These are phyloP conservation scores for Aurelia aurita DNA, from an alignment of 30 jellyfish, hydroid and myxozoan species.

Conservation along the genomic window DNA sequence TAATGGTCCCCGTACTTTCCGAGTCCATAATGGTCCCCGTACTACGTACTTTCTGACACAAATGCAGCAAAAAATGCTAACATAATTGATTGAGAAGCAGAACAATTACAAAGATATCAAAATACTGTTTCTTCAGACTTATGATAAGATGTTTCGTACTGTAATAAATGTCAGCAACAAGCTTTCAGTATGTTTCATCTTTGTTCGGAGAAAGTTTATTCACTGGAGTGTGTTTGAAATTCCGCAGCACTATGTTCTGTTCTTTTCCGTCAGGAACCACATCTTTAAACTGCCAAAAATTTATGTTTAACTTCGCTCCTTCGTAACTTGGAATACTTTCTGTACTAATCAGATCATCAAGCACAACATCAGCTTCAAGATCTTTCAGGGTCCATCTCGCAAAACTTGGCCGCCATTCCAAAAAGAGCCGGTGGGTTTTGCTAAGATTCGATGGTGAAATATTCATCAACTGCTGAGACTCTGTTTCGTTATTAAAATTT, in stretches of 20 bases:
- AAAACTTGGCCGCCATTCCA: slow-evolving; percentile 44
- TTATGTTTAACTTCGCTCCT: slow-evolving; percentile 43
- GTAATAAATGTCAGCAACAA: too few species aligned
- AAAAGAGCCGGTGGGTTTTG: slow-evolving; percentile 1
- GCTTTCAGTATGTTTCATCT: too few species aligned
- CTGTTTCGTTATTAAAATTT: slow-evolving; percentile 13
- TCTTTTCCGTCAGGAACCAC: slow-evolving; percentile 22
- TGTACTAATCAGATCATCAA: background rate
- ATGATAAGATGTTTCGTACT: too few species aligned
- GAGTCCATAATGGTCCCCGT: too few species aligned
- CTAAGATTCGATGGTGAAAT: slow-evolving; percentile 34
- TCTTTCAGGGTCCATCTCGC: slow-evolving; percentile 25
- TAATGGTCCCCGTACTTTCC: too few species aligned
- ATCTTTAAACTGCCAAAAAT: slow-evolving; percentile 56
- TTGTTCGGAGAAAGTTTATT: too few species aligned
- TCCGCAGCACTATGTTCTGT: slow-evolving; percentile 16
- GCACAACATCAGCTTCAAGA: background rate
- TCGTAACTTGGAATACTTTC: slow-evolving; percentile 27
- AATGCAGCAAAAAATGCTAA: too few species aligned
- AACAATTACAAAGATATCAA: too few species aligned
- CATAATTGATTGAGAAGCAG: too few species aligned
- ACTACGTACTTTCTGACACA: too few species aligned
- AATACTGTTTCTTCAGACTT: too few species aligned
- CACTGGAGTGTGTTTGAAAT: slow-evolving; percentile 34
- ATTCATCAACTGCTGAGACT: slow-evolving; percentile 28